Evolutionary conservation across 2,113 vertebrate genomes (phyloP), one percentile per base, ranked within the genome.

Genomic region (Tympanuchus pallidicinctus): DNA sequence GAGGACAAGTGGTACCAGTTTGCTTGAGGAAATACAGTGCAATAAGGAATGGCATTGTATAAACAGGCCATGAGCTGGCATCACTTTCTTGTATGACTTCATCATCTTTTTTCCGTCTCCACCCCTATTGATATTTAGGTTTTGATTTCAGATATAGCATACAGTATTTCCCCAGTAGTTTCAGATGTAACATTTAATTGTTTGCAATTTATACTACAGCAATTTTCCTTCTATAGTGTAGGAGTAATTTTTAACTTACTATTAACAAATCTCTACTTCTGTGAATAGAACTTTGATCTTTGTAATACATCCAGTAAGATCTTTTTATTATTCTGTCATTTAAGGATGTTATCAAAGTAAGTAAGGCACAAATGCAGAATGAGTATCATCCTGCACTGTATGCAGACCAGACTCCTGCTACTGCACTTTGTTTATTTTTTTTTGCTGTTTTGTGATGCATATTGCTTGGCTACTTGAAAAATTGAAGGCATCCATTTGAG

Each of bases 371-470:
- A 79, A 54, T 30, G 21, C n/a, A 70, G 50, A 82, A 72, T 1
- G 15, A 91, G 54, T 40, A 42, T 76, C 83, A 52, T 3, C 43
- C 14, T 47, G 42, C 86, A 88, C 82, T 71, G 48, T 28, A 47
- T 6, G 17, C 60, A 78, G n/a, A 40, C 8, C 73, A 86, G 25
- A 36, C n/a, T 78, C 42, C 77, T 94, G 86, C 60, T 71, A 7
- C 47, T 78, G 89, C 38, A 30, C 42, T 32, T 2, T 8, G 8
- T 30, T 43, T 42, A 6, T 42, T 42, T 69, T 92, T 75, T 92
- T 82, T 36, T 78, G 73, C 70, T 82, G 15, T 18, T 95, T 56
- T 79, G 73, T 86, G 74, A 89, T 87, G 90, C 40, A 36, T 64
- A 17, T 72, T 86, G 24, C 52, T 90, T 82, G 61, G 48, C 79